Evolutionary conservation across 2,888 invertebrate species (phyloP), one percentile per base, ranked within the genome.

Genomic region (Dugesia japonica): DNA sequence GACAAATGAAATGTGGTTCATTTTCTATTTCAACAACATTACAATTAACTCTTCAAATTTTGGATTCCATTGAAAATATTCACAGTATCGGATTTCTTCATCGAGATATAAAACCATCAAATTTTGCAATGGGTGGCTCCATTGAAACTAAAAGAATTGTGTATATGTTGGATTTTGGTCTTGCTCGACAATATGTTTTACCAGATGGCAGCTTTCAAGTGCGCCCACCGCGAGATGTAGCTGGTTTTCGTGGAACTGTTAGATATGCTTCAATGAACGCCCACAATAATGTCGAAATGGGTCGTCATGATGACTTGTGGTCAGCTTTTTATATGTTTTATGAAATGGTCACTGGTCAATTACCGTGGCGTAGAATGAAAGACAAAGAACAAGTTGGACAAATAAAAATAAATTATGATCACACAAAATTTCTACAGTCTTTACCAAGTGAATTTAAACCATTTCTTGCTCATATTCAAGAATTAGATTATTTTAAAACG

Each of bases 311-410:
- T 85, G 98, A 99, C 85, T 88, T 99, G 7, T 97, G 95, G 95
- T 97, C 95, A 0, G 86, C 99, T 15, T 98, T 98, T 87, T 99
- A 99, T 86, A 98, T 99, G 95, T 88, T 99, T 78, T 94, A 95
- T 9, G 98, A 99, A 86, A 99, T 99, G 84, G 92, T 95, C 27
- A 94, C 95, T 83, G 98, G 98, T 0, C 94, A 94, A 84, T 87
- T 97, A 83, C 95, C 95, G 0, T 97, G 95, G 95, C 88, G 95
- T 79, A 95, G 95, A 86, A 94, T 95, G 80, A 95, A 95, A 86
- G 95, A 95, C 82, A 95, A 95, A 84, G 95, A 97, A 84, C 56
- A 78, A 94, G 88, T 85, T 80, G 95, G 95, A 0, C 86, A 92
- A 76, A 94, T 95, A 90, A 97, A 97, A 83, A 94, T 95, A 84